These are phyloP conservation scores for Boloria selene DNA, from an alignment of 2,888 invertebrate genomes.

Conservation along the genomic window DNA sequence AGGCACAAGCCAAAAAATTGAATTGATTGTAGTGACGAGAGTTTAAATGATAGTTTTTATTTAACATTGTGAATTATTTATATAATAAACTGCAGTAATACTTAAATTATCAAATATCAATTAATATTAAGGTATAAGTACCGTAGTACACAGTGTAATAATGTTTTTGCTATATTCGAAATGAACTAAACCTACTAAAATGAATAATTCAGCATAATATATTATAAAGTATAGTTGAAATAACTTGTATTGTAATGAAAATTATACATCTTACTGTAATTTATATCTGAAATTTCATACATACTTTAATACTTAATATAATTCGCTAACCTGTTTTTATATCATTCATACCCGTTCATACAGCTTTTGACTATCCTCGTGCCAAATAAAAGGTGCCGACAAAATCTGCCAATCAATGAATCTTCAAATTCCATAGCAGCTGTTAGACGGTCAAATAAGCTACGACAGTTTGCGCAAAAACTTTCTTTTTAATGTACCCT, in stretches of 20 bases:
- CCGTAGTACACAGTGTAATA: no score
- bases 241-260: no score
- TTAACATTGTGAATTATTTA: not conserved
- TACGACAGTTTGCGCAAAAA: constrained; percentile 49
- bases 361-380: constrained; percentile 17
- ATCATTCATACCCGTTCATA: constrained; percentile 15
- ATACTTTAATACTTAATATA: constrained; percentile 14
- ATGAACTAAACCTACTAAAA: no score
- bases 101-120: no score
- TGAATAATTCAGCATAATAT: no score
- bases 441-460: constrained; percentile 52
- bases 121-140: no score
- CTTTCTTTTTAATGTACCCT: constrained; percentile 57
- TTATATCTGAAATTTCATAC: not conserved
- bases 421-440: constrained; percentile 19
- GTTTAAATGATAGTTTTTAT: constrained; percentile 32
- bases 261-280: no score
- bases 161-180: no score
- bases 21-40: constrained; percentile 53
- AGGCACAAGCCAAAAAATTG: constrained; percentile 74
- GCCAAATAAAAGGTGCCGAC: constrained; percentile 24
- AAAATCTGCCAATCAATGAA: constrained; percentile 32
- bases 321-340: constrained; percentile 13
- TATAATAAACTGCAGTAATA: no score
- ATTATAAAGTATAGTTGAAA: no score